Conservation (phyloP, 2,888 invertebrate genomes). For the Macrophya annulata region DNA sequence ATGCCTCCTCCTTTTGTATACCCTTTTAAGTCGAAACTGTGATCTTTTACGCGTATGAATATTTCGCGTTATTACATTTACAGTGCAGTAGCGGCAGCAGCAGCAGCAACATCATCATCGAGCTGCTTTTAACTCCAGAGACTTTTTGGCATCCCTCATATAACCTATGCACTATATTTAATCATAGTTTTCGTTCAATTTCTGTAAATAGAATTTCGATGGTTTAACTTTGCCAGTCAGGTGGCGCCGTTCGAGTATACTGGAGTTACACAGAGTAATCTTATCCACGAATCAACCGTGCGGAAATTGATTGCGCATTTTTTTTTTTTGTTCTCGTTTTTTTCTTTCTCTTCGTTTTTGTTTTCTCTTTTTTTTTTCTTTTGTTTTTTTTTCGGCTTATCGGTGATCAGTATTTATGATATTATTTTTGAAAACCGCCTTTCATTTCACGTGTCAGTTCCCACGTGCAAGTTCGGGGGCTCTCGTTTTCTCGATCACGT, state of each 20-base stretch:
- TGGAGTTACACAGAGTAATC: slow-evolving; percentile 39
- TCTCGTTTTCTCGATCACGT: slow-evolving; percentile 19
- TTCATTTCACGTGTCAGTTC: slow-evolving; percentile 50
- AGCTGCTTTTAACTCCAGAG: neutral
- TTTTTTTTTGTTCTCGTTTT: neutral
- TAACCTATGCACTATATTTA: slow-evolving; percentile 24
- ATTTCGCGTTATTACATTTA: slow-evolving; percentile 3
- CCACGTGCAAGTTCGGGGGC: slow-evolving; percentile 31
- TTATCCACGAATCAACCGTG: slow-evolving; percentile 45
- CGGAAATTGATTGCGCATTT: slow-evolving; percentile 23
- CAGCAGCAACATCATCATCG: neutral
- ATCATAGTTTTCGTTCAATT: slow-evolving; percentile 38
- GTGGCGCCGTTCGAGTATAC: slow-evolving; percentile 27
- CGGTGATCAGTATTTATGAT: slow-evolving; percentile 43
- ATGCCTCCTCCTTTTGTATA: neutral
- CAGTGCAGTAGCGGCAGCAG: neutral
- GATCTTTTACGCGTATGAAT: slow-evolving; percentile 12
- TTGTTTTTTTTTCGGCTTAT: slow-evolving; percentile 16
- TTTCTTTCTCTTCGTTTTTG: neutral
- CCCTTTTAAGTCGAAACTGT: neutral
- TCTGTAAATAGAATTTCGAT: slow-evolving; percentile 44
- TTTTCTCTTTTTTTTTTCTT: neutral
- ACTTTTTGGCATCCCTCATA: slow-evolving; percentile 22
- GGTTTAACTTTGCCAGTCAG: neutral
- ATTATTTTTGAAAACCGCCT: slow-evolving; percentile 59